A percentile compares a stretch with the other conserved stretches of the same genome.
These are phyloP conservation scores for Ctenopoma multispine DNA, from an alignment of 2,797 vertebrate genomes.

Conservation along the genomic window DNA sequence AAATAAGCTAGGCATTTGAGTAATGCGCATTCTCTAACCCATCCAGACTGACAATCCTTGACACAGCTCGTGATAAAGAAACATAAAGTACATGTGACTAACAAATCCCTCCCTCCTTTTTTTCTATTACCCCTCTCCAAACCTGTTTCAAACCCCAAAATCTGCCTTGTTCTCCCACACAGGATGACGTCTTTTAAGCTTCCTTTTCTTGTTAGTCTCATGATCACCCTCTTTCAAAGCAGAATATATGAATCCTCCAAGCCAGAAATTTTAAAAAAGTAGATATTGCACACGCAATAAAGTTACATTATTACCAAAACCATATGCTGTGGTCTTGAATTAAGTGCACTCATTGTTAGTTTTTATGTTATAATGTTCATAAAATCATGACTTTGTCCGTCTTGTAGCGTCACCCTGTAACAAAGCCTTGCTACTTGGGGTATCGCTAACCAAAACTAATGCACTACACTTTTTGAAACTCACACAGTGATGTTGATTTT, in stretches of 20 bases:
- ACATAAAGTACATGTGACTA: slow-evolving; percentile 41
- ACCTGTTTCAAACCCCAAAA: slow-evolving; percentile 53
- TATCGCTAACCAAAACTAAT: not conserved
- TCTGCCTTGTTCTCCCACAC: slow-evolving; percentile 51
- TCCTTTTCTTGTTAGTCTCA: slow-evolving; percentile 67
- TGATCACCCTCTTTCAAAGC: slow-evolving; percentile 25
- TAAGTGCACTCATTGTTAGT: no score
- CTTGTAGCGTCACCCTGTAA: not conserved
- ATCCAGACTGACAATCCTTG: slow-evolving; percentile 15
- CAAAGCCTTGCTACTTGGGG: not conserved
- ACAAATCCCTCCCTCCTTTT: slow-evolving; percentile 57
- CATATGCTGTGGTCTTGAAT: not conserved
- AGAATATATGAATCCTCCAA: not conserved
- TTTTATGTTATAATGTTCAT: not conserved
- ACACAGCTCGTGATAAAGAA: not conserved
- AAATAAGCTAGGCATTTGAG: not conserved
- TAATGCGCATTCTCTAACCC: not conserved
- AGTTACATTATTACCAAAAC: no score
- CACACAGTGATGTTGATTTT: not conserved
- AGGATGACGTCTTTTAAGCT: slow-evolving; percentile 62
- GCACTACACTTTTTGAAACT: not conserved
- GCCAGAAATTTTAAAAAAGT: not conserved
- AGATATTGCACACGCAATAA: not conserved
- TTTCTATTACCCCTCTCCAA: slow-evolving; percentile 51
- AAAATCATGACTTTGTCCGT: not conserved